A percentile compares a stretch with the other conserved stretches of the same genome.
Evolutionary conservation across 1,140 invertebrate genomes (phyloP).

Genomic region (Diorhabda sublineata): DNA sequence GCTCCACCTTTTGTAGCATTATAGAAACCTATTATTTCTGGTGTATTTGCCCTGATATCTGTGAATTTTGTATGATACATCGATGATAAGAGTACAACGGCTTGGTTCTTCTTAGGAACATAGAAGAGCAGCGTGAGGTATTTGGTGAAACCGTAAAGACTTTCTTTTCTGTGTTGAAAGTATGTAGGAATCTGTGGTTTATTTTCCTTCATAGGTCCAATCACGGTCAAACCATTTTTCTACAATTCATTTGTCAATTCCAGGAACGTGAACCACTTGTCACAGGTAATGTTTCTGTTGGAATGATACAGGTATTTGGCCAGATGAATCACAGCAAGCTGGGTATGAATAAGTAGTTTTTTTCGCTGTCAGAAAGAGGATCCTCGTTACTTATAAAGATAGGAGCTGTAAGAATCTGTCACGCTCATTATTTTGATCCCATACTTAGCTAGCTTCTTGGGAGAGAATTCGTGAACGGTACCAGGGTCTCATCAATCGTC

Average conservation of each 20-base stretch:
- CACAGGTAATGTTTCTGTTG: constrained; percentile 35
- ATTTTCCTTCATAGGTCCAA: constrained; percentile 34
- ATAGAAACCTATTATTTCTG: constrained; percentile 41
- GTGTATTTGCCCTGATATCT: constrained; percentile 33
- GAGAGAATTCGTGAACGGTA: constrained; percentile 11
- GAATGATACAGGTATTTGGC: constrained; percentile 29
- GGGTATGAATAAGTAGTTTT: too few relatives aligned
- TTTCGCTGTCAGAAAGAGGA: too few relatives aligned
- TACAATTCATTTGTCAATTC: constrained; percentile 31
- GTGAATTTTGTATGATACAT: constrained; percentile 17
- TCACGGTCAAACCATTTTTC: constrained; percentile 30
- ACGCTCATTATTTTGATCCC: too few relatives aligned
- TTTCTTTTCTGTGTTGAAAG: constrained; percentile 8
- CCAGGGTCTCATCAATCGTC: constrained; percentile 43
- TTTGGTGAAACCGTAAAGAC: constrained; percentile 32
- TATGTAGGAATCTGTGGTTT: constrained; percentile 34
- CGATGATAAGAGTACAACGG: constrained; percentile 30
- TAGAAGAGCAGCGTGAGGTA: constrained; percentile 29
- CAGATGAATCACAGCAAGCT: background rate
- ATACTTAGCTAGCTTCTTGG: constrained; percentile 11
- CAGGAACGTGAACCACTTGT: constrained; percentile 40
- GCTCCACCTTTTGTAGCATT: constrained; percentile 45
- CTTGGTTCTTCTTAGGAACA: constrained; percentile 35
- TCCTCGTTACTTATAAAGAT: too few relatives aligned
- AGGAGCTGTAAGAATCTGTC: too few relatives aligned